Evolutionary conservation across 2,113 vertebrate species (phyloP).

Genomic region (Phrynosoma blainvillii): DNA sequence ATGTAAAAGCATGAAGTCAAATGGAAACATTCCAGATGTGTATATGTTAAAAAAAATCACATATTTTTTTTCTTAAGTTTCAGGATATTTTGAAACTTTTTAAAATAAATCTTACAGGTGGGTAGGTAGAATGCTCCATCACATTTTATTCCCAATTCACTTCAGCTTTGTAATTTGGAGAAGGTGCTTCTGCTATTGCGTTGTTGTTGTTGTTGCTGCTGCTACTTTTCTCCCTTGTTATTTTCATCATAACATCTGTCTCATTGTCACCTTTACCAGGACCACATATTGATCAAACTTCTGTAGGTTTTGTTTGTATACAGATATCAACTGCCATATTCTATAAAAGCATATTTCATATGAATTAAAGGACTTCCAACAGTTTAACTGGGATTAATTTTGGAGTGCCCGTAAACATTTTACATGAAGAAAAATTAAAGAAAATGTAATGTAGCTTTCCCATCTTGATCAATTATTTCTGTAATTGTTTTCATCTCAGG

Average conservation of each 20-base stretch:
- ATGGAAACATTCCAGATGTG: constrained; percentile 12
- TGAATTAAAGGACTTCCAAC: too few relatives aligned
- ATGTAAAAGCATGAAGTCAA: constrained; percentile 35
- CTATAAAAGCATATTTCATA: neutral
- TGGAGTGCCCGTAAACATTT: neutral
- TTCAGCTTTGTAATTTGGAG: neutral
- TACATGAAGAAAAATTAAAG: neutral
- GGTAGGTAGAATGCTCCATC: neutral
- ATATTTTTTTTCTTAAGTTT: neutral
- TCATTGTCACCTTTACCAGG: neutral
- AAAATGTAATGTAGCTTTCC: too few relatives aligned
- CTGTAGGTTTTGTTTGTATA: neutral
- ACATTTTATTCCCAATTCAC: neutral
- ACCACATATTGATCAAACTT: neutral
- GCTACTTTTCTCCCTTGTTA: neutral
- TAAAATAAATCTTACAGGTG: neutral
- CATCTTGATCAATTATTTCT: too few relatives aligned
- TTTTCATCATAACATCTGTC: neutral
- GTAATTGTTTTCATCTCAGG: neutral
- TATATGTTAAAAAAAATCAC: neutral
- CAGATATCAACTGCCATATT: neutral
- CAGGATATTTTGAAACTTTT: neutral
- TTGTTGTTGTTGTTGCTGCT: too few relatives aligned
- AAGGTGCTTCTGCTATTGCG: too few relatives aligned
- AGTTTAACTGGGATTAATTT: neutral